Base-by-base conservation (phyloP, 2,797 vertebrate genomes). In the Setipinna tenuifilis region DNA sequence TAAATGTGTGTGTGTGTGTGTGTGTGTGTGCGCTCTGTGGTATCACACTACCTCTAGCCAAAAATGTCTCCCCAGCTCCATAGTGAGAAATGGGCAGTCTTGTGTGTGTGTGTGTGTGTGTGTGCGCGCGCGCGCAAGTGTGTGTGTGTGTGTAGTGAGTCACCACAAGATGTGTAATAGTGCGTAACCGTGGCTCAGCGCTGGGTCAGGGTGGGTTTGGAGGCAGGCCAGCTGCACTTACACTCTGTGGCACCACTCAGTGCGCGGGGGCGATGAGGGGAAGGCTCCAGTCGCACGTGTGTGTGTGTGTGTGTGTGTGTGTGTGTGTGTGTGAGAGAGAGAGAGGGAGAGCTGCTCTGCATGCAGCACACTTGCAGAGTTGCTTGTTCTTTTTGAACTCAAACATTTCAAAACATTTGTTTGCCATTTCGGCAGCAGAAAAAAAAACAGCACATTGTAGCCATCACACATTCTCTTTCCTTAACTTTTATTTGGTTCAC, bases 121-220 rank as follows among this genome's bases (percentile, higher is more conserved):
- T 19, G 68, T 75, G 68, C 35, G 68, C 31, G 65, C 35, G 68
- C 6, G 28, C 0, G 62, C 12, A 23, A 11, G 61, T 25, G 61
- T 25, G 59, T n/a, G 21, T 1, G 61, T 6, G 61, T 25, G 62
- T 28, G 62, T 14, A 75, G 71, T 78, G 71, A 78, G 17, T 78
- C 71, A 78, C 71, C 71, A 78, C 71, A 78, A 78, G 31, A 78
- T 78, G 71, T 78, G 71, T 78, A 78, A 78, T 78, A 78, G 71
- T 5, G 71, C 71, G 71, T 78, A 78, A 44, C 71, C 71, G 21
- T 78, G 71, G 71, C 71, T 78, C 71, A 17, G 35, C 21, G 71
- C 44, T 78, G 71, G 71, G 71, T 78, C 71, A 78, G 71, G 71
- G 17, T 17, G 71, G 71, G 31, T 78, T 78, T 78, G 71, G 71